Evolutionary conservation across 1,140 invertebrate genomes (phyloP), one percentile per base, ranked within the genome.

Genomic region (Conopomorpha cramerella): DNA sequence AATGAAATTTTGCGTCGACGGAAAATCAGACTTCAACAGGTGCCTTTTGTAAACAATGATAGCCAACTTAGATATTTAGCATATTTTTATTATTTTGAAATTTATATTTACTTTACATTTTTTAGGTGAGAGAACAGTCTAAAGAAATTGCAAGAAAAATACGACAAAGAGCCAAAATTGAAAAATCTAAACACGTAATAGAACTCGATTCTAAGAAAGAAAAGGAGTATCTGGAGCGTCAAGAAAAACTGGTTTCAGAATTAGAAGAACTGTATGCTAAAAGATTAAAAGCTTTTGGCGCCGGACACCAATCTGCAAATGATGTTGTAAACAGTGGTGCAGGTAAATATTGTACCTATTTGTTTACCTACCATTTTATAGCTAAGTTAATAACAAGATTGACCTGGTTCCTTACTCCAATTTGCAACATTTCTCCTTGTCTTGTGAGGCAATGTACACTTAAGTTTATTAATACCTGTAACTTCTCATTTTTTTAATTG

Each of bases 61-160:
- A 34, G 10, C 34, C 17, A 36, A 30, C 23, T 33, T 16, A 13
- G 40, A 34, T 19, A 30, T 30, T 13, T 2, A 36, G 28, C 23
- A 15, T 7, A 6, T 10, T 2, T 34, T 7, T 18, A 28, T 18
- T 1, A 17, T 10, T 18, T 18, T 11, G n/a, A 14, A 27, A 35
- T 14, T n/a, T 15, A 14, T 4, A 13, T 14, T 19, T 10, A 13
- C 23, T 8, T 56, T 59, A 43, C n/a, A n/a, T n/a, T n/a, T n/a
- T n/a, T n/a, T 63, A 77, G 73, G 74, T 78, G 41, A 58, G 74
- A 34, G 74, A 78, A 58, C 74, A 78, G 45, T 78, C 74, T 41
- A 76, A 76, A 57, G 72, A 76, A 28, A 76, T 78, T 19, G 74
- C 74, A 11, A 76, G 73, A 44, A 66, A 70, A 58, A 66, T 78